Percentiles rank a stretch among this genome's conserved stretches.
These are phyloP conservation scores for Sinhomidia bicolor DNA, from an alignment of 2,888 invertebrate species.

Conservation along the genomic window DNA sequence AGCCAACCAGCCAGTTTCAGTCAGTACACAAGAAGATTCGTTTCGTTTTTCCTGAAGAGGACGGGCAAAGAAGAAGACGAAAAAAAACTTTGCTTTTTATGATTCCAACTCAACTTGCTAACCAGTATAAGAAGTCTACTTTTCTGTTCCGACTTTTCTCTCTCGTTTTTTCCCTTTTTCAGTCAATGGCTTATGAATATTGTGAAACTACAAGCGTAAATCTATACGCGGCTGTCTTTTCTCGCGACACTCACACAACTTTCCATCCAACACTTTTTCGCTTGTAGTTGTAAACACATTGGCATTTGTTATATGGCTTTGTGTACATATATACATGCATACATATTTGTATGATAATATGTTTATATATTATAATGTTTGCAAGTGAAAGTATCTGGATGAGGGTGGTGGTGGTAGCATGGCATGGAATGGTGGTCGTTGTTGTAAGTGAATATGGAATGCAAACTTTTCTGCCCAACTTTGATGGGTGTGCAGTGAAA, in stretches of 20 bases:
- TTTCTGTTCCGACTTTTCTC: background rate
- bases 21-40: conserved; percentile 39
- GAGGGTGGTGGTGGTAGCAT: background rate
- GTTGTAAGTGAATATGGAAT: background rate
- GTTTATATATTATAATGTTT: too few relatives aligned
- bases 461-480: conserved; percentile 15
- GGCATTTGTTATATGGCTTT: background rate
- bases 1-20: too few relatives aligned
- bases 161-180: background rate
- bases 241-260: conserved; percentile 36
- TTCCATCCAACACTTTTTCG: conserved; percentile 28
- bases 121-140: conserved; percentile 18
- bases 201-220: conserved; percentile 29
- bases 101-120: conserved; percentile 56
- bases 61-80: conserved; percentile 40
- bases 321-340: background rate
- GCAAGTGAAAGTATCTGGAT: too few relatives aligned
- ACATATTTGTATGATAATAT: too few relatives aligned
- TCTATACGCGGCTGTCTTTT: conserved; percentile 34
- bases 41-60: conserved; percentile 21
- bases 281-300: background rate
- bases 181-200: conserved; percentile 58
- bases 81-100: conserved; percentile 67
- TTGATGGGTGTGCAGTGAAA: background rate
- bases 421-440: background rate